These are phyloP conservation scores for Leptinotarsa texana DNA, from an alignment of 1,140 invertebrate genomes.

Conservation along the genomic window DNA sequence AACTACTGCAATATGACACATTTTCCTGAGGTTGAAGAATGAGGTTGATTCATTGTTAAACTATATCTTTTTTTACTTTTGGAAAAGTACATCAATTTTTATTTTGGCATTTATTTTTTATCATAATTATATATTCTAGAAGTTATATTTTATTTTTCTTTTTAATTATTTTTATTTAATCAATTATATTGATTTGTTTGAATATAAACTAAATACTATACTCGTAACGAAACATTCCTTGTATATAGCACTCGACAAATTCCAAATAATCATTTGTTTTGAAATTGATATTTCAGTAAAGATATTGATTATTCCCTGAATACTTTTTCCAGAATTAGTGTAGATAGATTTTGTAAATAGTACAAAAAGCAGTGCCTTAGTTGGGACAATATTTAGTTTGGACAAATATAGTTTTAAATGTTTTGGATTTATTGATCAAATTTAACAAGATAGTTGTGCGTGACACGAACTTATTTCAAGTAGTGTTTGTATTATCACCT, in stretches of 20 bases:
- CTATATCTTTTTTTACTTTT: too few species aligned
- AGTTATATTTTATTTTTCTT: conserved; percentile 14
- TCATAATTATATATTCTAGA: conserved; percentile 47
- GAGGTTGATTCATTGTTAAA: neutral
- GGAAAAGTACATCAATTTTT: neutral
- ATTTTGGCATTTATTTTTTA: conserved; percentile 31
- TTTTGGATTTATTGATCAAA: neutral
- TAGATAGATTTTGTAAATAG: neutral
- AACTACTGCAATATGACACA: too few species aligned
- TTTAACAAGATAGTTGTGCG: neutral
- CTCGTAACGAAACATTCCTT: conserved; percentile 3
- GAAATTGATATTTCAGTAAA: too few species aligned
- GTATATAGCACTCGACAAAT: neutral
- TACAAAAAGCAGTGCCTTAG: neutral
- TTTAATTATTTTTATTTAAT: conserved; percentile 1
- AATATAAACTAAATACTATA: neutral
- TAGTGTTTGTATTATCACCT: too few species aligned
- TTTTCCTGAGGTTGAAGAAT: neutral
- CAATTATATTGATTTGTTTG: neutral
- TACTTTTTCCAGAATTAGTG: neutral
- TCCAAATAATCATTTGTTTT: too few species aligned
- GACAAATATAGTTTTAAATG: too few species aligned
- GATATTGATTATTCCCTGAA: too few species aligned
- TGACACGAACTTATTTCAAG: neutral
- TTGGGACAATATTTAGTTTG: neutral